A percentile compares a stretch with the other conserved stretches of the same genome.
phyloP scores from a whole-genome alignment of 1,140 invertebrate species.

The Micrasema longulum region DNA sequence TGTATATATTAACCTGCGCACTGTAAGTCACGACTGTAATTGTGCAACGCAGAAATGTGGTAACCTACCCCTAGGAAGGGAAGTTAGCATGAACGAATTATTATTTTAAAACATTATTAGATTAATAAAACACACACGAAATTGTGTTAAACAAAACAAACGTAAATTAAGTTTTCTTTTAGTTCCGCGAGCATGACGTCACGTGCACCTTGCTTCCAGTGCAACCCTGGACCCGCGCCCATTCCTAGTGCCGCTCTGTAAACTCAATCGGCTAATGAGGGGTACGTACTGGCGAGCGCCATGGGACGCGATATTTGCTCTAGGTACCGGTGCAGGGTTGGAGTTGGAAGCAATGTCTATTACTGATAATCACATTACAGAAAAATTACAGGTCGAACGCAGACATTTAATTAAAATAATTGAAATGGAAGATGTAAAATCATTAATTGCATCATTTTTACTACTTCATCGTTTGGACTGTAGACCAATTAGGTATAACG shows the following conservation, averaged over 20 bases:
- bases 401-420: not conserved
- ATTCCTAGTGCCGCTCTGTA: conserved; percentile 16
- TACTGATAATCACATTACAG: not conserved
- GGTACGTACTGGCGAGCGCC: not conserved
- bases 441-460: not conserved
- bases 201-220: not conserved
- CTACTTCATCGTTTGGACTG: not conserved
- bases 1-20: no score
- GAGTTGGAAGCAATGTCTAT: not conserved
- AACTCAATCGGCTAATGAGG: conserved; percentile 54
- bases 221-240: conserved; percentile 16
- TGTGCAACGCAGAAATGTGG: no score
- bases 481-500: not conserved
- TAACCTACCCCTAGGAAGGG: no score
- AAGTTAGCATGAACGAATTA: no score
- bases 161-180: no score
- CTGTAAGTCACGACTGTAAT: no score
- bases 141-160: no score
- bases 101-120: no score
- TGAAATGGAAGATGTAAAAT: not conserved
- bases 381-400: not conserved
- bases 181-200: no score
- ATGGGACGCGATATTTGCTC: not conserved
- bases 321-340: not conserved
- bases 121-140: no score